Evolutionary conservation across 1,140 invertebrate genomes (phyloP), one percentile per base, ranked within the genome.

Genomic region (Heliothis subflexa): DNA sequence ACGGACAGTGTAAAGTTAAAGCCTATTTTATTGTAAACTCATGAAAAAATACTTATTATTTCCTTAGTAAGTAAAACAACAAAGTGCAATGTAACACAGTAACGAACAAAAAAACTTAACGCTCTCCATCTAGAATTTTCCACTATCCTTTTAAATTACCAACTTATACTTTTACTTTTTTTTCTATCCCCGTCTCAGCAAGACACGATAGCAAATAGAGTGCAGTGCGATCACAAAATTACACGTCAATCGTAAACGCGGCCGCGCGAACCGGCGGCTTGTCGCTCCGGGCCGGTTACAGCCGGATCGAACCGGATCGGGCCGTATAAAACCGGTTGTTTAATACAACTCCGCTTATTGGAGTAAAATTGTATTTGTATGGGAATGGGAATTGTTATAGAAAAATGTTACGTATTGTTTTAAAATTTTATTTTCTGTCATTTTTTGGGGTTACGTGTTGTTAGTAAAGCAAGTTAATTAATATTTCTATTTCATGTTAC

Each of bases 201-300:
- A 77, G 66, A 80, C 72, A 76, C 64, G 80, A 74, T 81, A 81
- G 76, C 70, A 55, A 64, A 75, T 78, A 74, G 76, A 79, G 70
- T 74, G 78, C 80, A 78, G 55, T 71, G 57, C 73, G 84, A 85
- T 83, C 84, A 84, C 86, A 83, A 85, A 88, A 88, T 88, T 87
- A 88, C 82, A 88, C 84, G 89, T 92, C 91, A 91, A 87, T 90
- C 91, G 84, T 81, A 89, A 89, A 85, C 80, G 71, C 87, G 86
- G 83, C 82, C 82, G 86, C 87, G 89, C 88, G 86, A 80, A 83
- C 82, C 71, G 81, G 45, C 62, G 81, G 54, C 72, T 83, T 82
- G 81, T 74, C 82, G 86, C 86, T 80, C 73, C 81, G 62, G 83
- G 86, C 83, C 83, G 84, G 85, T 80, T 83, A 62, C 72, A 78